Base-by-base conservation (phyloP, 2,797 vertebrate genomes). In the Sebastes hopkinsi region DNA sequence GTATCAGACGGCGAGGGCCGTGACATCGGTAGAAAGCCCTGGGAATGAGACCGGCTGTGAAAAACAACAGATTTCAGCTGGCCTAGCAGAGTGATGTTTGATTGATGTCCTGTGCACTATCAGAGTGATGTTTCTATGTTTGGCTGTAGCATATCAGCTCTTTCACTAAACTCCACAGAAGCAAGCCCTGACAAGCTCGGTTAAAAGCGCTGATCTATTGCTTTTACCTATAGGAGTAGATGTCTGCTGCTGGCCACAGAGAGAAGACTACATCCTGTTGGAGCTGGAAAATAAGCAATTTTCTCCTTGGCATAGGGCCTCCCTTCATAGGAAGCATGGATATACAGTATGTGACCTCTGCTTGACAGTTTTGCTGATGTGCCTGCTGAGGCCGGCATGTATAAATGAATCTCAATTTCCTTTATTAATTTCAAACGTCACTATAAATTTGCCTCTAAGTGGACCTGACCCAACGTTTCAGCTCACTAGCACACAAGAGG, bases 371-470 rank as follows among this genome's bases (percentile, higher is more conserved):
- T 94, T 95, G 92, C 93, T 95, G 94, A 97, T 93, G 92, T 71
- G 85, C 91, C 90, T 94, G 92, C 94, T 92, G 90, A 95, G 86
- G 85, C 78, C 92, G 87, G 83, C 93, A 85, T 87, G 90, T 95
- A 95, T 93, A 96, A 96, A 96, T 95, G 90, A 96, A 95, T 96
- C 93, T 94, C 95, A 95, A 93, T 96, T 97, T 96, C 94, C 95
- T 92, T 95, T 96, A 96, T 96, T 97, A 96, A 97, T 97, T 96
- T 97, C 90, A 89, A 85, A 90, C 88, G 91, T 93, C 94, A 93
- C 86, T 90, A 88, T 89, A 91, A 90, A 94, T 95, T 94, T 95
- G 88, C 92, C 78, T 87, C 84, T 88, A 82, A 92, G 84, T 83
- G 86, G 83, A 82, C 79, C 73, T 81, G 77, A 83, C 80, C 76